Evolutionary conservation across 2,113 vertebrate species (phyloP), one percentile per base, ranked within the genome.

Genomic region (Cyanoderma ruficeps): DNA sequence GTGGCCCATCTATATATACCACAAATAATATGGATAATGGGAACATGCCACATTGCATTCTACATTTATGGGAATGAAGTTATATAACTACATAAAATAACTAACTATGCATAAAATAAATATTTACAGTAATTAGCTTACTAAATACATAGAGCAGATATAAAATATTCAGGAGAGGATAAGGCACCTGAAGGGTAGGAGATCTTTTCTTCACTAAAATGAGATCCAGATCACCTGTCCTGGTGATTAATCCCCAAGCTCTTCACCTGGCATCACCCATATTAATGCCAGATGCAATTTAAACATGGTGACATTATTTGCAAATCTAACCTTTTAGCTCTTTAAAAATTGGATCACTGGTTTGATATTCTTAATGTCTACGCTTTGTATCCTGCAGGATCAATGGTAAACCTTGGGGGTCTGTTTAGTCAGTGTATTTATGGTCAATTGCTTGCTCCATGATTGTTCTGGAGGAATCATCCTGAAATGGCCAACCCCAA

Each of bases 281-380:
- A 75, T 93, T 94, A 94, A 91, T 61, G 49, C 82, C 95, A 95
- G 81, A 77, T 47, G 17, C 31, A 79, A 82, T 84, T 91, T 87
- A 74, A 87, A 84, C 52, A 27, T 50, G 27, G 65, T 89, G 21
- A 27, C 83, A 96, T 96, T 96, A 57, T 35, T 71, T 94, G 69
- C 86, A 95, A 97, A 97, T 91, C 94, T 97, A 95, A 86, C 41
- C 83, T 92, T 93, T 78, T 30, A 27, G 31, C 56, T 21, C 11
- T 65, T 76, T 90, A 35, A 83, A 97, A 97, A 95, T 39, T 86
- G 86, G 71, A 93, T 93, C 87, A 91, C 22, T 10, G 17, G 8
- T 81, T 74, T 81, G 68, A 50, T 77, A 52, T 67, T 87, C 35
- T 19, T 52, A 53, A 81, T 7, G 17, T 6, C 11, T 78, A 3